phyloP scores from a whole-genome alignment of 2,888 invertebrate species.

The Melanostoma scalare region DNA sequence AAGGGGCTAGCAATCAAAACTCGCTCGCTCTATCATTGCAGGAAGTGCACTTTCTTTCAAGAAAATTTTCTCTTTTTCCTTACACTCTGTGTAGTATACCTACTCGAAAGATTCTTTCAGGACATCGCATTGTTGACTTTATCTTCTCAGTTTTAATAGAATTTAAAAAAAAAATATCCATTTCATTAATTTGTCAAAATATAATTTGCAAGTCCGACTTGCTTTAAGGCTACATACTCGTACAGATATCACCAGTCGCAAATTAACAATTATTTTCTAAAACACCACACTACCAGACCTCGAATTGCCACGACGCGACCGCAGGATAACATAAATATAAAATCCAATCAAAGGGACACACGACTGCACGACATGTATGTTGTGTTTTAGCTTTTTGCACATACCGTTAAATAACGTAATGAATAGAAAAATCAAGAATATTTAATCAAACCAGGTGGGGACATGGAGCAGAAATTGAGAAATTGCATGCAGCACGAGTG shows the following conservation, averaged over 20 bases:
- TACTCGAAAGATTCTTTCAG: background rate
- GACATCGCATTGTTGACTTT: background rate
- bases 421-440: slow-evolving; percentile 15
- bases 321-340: slow-evolving; percentile 40
- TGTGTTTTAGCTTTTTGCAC: background rate
- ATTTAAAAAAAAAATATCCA: too few relatives aligned
- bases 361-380: background rate
- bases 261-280: too few relatives aligned
- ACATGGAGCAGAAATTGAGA: slow-evolving; percentile 38
- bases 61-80: background rate
- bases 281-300: background rate
- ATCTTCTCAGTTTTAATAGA: too few relatives aligned
- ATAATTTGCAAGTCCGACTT: too few relatives aligned
- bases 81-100: background rate
- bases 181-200: too few relatives aligned
- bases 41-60: slow-evolving; percentile 45
- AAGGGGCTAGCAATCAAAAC: slow-evolving; percentile 21
- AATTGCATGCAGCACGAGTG: slow-evolving; percentile 58
- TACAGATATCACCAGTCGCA: too few relatives aligned
- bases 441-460: slow-evolving; percentile 1
- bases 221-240: too few relatives aligned
- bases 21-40: slow-evolving; percentile 19
- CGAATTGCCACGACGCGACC: background rate
- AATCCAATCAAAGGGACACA: slow-evolving; percentile 33
- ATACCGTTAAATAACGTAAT: slow-evolving; percentile 37